phyloP scores from a whole-genome alignment of 2,113 vertebrate species.

The Poeciliopsis occidentalis region DNA sequence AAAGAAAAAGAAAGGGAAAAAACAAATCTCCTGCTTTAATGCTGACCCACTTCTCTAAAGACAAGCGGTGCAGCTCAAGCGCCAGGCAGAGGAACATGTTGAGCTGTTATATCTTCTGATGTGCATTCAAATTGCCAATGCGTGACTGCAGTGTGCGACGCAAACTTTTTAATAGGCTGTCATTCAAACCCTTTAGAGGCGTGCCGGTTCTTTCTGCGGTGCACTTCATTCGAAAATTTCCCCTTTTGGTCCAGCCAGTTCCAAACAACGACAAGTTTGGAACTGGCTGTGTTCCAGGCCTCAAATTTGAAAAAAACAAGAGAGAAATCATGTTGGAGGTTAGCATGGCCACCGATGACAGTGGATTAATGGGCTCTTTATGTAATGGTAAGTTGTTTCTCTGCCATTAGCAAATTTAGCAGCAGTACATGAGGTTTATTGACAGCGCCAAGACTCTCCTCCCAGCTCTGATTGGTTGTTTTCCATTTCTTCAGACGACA shows the following conservation, averaged over 20 bases:
- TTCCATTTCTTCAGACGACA: too few relatives aligned
- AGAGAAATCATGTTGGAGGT: too few relatives aligned
- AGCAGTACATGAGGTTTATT: too few relatives aligned
- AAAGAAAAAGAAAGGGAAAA: background rate
- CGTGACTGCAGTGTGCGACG: background rate
- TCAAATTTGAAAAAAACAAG: background rate
- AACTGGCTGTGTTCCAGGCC: too few relatives aligned
- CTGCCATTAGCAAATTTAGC: too few relatives aligned
- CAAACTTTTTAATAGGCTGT: background rate
- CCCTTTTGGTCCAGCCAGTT: background rate
- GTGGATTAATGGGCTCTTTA: too few relatives aligned
- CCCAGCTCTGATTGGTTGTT: too few relatives aligned
- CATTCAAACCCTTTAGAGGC: background rate
- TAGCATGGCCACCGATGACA: too few relatives aligned
- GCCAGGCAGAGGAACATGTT: background rate
- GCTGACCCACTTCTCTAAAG: background rate
- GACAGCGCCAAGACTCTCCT: too few relatives aligned
- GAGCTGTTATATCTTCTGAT: background rate
- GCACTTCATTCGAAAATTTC: background rate
- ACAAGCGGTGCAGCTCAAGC: background rate
- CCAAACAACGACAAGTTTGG: background rate
- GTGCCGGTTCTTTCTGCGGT: background rate
- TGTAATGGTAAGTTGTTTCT: too few relatives aligned
- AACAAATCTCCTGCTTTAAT: background rate
- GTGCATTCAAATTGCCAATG: slow-evolving; percentile 13